Evolutionary conservation across 2,113 vertebrate genomes (phyloP).

Genomic region (Triplophysa dalaica): DNA sequence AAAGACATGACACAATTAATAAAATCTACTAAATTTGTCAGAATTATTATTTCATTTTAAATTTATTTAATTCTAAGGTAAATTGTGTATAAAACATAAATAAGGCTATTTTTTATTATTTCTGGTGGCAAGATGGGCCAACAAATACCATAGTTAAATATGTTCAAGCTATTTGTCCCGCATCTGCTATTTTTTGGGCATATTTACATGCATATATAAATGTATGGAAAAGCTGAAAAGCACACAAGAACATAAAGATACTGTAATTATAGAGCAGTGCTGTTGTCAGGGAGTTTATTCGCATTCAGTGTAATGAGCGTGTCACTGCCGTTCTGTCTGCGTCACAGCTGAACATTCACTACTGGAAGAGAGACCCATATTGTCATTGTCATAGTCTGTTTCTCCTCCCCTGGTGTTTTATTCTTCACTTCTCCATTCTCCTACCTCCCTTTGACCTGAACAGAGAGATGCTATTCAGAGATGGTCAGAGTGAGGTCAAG

Average conservation of each 20-base stretch:
- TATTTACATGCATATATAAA: too few relatives aligned
- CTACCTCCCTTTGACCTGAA: constrained; percentile 17
- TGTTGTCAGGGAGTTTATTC: neutral
- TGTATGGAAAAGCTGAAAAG: too few relatives aligned
- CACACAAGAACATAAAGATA: neutral
- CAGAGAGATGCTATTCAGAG: constrained; percentile 22
- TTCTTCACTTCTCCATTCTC: constrained; percentile 8
- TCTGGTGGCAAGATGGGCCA: too few relatives aligned
- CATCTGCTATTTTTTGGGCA: too few relatives aligned
- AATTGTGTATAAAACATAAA: too few relatives aligned
- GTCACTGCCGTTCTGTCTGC: constrained; percentile 20
- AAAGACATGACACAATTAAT: too few relatives aligned
- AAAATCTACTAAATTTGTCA: too few relatives aligned
- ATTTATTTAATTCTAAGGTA: too few relatives aligned
- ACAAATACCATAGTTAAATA: too few relatives aligned
- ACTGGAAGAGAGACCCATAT: neutral
- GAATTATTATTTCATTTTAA: too few relatives aligned
- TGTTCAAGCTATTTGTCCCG: too few relatives aligned
- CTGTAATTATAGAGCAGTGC: neutral
- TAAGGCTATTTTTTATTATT: too few relatives aligned
- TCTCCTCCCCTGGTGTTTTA: constrained; percentile 15
- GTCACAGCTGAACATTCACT: constrained; percentile 17
- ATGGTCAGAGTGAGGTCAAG: constrained; percentile 4
- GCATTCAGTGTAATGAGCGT: constrained; percentile 1
- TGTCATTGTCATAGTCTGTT: constrained; percentile 35